phyloP scores from a whole-genome alignment of 2,113 vertebrate species.

The Nesospiza acunhae region DNA sequence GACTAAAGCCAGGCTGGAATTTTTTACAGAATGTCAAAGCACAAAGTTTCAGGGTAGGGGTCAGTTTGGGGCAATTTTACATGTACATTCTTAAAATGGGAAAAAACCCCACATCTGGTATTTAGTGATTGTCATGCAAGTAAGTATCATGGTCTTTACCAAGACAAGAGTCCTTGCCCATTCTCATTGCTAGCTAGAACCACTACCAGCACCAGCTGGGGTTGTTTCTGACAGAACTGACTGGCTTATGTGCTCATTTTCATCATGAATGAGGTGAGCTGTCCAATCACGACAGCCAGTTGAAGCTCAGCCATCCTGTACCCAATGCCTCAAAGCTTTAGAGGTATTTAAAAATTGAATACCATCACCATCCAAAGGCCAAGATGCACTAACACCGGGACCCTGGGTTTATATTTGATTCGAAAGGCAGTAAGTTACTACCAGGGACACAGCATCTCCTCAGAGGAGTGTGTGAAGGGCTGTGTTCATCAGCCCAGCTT shows the following conservation, averaged over 20 bases:
- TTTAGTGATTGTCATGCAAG: background rate
- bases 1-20: slow-evolving; percentile 3
- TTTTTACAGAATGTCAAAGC: background rate
- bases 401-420: background rate
- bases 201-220: background rate
- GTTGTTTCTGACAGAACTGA: background rate
- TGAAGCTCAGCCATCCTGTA: background rate
- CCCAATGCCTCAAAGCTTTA: background rate
- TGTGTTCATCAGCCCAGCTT: background rate
- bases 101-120: background rate
- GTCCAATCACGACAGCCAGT: background rate
- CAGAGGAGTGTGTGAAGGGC: background rate
- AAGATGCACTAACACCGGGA: background rate
- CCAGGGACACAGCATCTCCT: background rate
- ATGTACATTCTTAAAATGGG: background rate
- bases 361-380: background rate
- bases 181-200: background rate
- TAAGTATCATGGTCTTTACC: background rate
- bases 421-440: background rate
- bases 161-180: background rate
- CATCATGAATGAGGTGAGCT: background rate
- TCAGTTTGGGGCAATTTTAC: background rate
- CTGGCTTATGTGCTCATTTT: background rate
- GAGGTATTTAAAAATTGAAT: background rate
- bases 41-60: background rate